phyloP scores from a whole-genome alignment of 2,797 vertebrate genomes.

The Vespertilio murinus region DNA sequence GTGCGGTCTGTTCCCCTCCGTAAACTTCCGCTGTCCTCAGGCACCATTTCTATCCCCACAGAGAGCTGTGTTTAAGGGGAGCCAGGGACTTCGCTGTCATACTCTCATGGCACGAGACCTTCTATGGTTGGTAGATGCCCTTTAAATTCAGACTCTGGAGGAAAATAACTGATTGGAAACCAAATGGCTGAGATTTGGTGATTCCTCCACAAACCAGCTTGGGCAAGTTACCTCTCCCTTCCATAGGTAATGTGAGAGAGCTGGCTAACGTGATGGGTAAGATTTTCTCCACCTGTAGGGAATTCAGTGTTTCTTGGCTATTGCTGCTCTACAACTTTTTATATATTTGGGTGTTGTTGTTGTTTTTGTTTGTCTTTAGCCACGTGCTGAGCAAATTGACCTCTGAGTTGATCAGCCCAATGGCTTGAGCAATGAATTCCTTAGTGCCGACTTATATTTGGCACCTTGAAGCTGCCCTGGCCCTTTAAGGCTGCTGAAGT shows the following conservation, averaged over 20 bases:
- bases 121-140: background rate
- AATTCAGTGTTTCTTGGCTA: background rate
- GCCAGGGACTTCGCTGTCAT: background rate
- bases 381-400: background rate
- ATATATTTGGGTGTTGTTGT: background rate
- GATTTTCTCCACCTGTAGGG: background rate
- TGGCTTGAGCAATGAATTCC: background rate
- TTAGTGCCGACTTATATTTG: background rate
- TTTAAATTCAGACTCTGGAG: background rate
- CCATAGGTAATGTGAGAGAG: background rate
- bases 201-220: background rate
- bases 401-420: background rate
- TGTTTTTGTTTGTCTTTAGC: background rate
- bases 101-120: background rate
- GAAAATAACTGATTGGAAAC: background rate
- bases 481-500: background rate
- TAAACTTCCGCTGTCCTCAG: background rate
- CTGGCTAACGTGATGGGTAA: background rate
- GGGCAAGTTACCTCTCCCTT: background rate
- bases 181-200: background rate
- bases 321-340: background rate
- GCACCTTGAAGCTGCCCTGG: background rate
- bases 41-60: background rate
- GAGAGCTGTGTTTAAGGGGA: slow-evolving; percentile 17
- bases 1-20: background rate